Evolutionary conservation across 1,140 invertebrate species (phyloP).

Genomic region (Neodiprion lecontei): DNA sequence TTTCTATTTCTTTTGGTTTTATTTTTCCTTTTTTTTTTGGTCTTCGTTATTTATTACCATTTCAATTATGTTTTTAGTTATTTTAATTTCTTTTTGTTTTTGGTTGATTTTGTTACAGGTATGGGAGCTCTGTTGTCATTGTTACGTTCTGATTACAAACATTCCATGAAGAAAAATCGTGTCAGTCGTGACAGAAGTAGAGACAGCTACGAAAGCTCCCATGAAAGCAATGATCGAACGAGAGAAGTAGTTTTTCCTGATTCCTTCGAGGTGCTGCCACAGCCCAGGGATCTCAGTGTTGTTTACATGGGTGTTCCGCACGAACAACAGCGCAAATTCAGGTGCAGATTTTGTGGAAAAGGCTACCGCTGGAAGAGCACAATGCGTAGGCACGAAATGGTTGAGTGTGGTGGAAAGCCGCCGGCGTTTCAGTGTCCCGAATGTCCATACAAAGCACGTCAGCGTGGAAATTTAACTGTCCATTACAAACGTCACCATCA

Average conservation of each 20-base stretch:
- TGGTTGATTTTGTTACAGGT: constrained; percentile 53
- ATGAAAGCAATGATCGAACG: constrained; percentile 27
- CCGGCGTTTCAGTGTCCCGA: constrained; percentile 82
- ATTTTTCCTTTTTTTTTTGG: not conserved
- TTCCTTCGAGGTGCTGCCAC: constrained; percentile 58
- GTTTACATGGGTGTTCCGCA: constrained; percentile 57
- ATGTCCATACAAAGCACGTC: constrained; percentile 80
- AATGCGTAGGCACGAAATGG: constrained; percentile 80
- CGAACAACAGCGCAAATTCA: constrained; percentile 73
- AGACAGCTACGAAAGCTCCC: not conserved
- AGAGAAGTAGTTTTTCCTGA: constrained; percentile 58
- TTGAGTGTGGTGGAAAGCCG: constrained; percentile 87
- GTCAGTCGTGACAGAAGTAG: constrained; percentile 19
- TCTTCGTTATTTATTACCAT: constrained; percentile 11
- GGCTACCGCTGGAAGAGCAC: constrained; percentile 84
- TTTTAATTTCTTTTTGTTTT: constrained; percentile 44
- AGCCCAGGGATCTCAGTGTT: constrained; percentile 51
- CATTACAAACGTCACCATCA: constrained; percentile 80
- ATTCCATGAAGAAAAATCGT: constrained; percentile 33
- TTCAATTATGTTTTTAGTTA: constrained; percentile 27
- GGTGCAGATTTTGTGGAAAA: constrained; percentile 81
- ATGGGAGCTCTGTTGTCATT: constrained; percentile 54
- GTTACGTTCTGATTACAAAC: constrained; percentile 52
- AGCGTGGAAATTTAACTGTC: constrained; percentile 81
- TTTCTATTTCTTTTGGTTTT: not conserved